Conservation (phyloP, 2,888 invertebrate species). For the Limnephilus lunatus region DNA sequence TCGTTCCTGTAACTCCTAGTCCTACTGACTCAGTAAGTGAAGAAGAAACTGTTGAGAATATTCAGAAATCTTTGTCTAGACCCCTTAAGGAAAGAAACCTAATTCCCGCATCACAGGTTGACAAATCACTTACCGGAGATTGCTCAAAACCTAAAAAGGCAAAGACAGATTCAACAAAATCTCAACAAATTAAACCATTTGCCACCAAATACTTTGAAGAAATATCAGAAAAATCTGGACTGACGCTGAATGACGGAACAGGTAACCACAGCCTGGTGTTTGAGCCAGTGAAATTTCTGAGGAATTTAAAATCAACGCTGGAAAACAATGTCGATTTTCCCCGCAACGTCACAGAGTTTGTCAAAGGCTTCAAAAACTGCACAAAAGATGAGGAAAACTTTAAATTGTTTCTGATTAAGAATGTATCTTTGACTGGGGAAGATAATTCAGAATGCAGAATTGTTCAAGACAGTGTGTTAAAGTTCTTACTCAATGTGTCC, state of each 20-base stretch:
- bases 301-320: conserved; percentile 74
- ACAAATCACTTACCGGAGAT: background rate
- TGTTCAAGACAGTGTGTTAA: conserved; percentile 78
- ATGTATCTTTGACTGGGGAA: conserved; percentile 71
- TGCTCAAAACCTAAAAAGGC: conserved; percentile 56
- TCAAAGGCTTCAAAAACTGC: conserved; percentile 73
- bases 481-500: conserved; percentile 81
- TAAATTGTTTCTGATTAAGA: conserved; percentile 73
- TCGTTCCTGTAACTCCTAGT: conserved; percentile 13
- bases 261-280: conserved; percentile 65
- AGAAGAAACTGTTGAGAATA: conserved; percentile 47
- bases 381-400: conserved; percentile 69
- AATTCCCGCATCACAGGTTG: conserved; percentile 16
- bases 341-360: conserved; percentile 77
- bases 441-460: conserved; percentile 67
- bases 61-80: conserved; percentile 22
- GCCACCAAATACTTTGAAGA: conserved; percentile 61
- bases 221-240: conserved; percentile 51
- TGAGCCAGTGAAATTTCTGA: conserved; percentile 75
- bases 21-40: conserved; percentile 37
- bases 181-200: conserved; percentile 54
- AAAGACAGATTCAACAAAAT: conserved; percentile 40
- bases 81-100: conserved; percentile 40
- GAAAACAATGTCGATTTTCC: conserved; percentile 75
- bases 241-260: conserved; percentile 44